Base-by-base conservation (phyloP, 2,797 vertebrate species). In the Spinus pinus region DNA sequence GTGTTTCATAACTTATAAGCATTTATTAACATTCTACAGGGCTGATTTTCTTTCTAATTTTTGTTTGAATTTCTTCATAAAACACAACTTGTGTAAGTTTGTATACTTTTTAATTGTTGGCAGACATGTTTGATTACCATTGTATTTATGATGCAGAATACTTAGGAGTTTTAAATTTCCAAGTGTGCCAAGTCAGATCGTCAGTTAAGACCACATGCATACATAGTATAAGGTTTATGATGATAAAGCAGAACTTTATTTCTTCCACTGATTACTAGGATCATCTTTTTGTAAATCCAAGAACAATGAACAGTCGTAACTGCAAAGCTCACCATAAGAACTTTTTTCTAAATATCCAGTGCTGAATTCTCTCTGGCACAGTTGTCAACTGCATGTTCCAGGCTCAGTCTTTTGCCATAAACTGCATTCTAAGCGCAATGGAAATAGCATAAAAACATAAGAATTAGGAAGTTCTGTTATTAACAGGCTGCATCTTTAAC, bases 371-470 rank as follows among this genome's bases (percentile, higher is more conserved):
- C 41, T 85, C 61, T 92, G 74, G 56, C 79, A 72, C 47, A 66
- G 50, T 85, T 91, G 69, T 94, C 53, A 91, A 61, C 66, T 88
- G 54, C 79, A 33, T 41, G 70, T 92, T 97, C 93, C 94, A 83
- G 42, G 60, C 79, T 93, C 89, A 83, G 66, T 93, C 78, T 93
- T 93, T 93, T 91, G 81, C 95, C 80, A 86, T 93, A 92, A 83
- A 85, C 69, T 69, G 95, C 92, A 97, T 97, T 95, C 93, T 97
- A 97, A 98, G 93, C 94, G 85, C 86, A 93, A 62, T 98, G 97
- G 98, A 97, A 98, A 98, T 97, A 98, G 97, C 97, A 93, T 94
- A 97, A 92, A 50, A 75, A 91, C 2, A 24, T 62, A 95, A 88
- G 85, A 80, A 92, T 90, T 96, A 91, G 64, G 70, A 72, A 94